phyloP scores from a whole-genome alignment of 2,888 invertebrate genomes.

The Trissolcus japonicus region DNA sequence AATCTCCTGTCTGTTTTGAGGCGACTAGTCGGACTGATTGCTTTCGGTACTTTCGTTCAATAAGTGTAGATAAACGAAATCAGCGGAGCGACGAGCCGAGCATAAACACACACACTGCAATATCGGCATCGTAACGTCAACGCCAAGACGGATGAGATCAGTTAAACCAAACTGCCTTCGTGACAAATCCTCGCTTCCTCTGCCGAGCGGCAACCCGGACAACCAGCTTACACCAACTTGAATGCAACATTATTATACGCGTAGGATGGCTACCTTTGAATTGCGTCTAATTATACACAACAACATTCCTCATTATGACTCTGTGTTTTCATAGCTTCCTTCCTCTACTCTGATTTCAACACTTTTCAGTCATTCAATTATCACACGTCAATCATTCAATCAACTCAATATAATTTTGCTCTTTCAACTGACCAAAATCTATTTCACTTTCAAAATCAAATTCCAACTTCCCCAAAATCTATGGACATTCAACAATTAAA shows the following conservation, averaged over 20 bases:
- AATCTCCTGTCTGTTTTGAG: slow-evolving; percentile 57
- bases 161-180: slow-evolving; percentile 75
- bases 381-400: background rate
- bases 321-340: slow-evolving; percentile 25
- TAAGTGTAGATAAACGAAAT: slow-evolving; percentile 58
- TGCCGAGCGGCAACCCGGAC: slow-evolving; percentile 59
- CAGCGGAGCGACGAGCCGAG: slow-evolving; percentile 49
- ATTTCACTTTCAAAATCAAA: too few relatives aligned
- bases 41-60: slow-evolving; percentile 54
- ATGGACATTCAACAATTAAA: too few relatives aligned
- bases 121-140: slow-evolving; percentile 62
- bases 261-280: slow-evolving; percentile 50
- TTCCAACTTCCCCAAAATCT: too few relatives aligned
- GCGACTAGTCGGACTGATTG: slow-evolving; percentile 53
- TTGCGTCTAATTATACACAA: slow-evolving; percentile 52
- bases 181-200: slow-evolving; percentile 75
- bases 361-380: slow-evolving; percentile 26
- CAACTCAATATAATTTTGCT: background rate
- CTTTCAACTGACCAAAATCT: too few relatives aligned
- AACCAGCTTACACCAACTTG: slow-evolving; percentile 18
- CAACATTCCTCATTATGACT: slow-evolving; percentile 35
- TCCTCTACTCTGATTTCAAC: slow-evolving; percentile 44
- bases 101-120: slow-evolving; percentile 59
- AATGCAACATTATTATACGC: slow-evolving; percentile 37
- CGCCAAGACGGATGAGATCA: slow-evolving; percentile 75